Evolutionary conservation across 2,888 invertebrate genomes (phyloP).

Genomic region (Stenotaenia linearis): DNA sequence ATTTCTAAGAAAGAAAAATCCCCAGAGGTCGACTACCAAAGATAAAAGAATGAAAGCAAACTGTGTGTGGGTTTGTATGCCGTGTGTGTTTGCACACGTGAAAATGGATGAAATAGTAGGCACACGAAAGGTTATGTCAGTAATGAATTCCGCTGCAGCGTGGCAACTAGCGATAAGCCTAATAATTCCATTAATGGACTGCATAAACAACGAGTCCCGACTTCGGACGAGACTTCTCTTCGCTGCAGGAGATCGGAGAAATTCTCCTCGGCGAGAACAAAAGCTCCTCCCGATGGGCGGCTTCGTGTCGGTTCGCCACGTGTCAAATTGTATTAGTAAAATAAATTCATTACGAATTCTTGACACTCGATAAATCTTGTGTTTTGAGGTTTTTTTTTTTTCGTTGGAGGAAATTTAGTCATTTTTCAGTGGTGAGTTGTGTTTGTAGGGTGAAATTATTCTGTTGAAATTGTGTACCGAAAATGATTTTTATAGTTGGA

Average conservation of each 20-base stretch:
- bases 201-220: neutral
- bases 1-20: neutral
- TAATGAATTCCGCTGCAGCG: slow-evolving; percentile 12
- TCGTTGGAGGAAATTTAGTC: too few species aligned
- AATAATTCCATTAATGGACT: slow-evolving; percentile 19
- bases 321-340: neutral
- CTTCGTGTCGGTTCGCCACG: neutral
- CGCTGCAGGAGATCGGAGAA: neutral
- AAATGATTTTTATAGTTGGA: too few species aligned
- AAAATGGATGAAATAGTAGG: slow-evolving; percentile 13
- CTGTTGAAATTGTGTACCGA: too few species aligned
- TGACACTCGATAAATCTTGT: too few species aligned
- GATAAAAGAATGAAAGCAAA: neutral
- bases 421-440: too few species aligned
- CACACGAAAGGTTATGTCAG: slow-evolving; percentile 13
- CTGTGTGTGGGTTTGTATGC: neutral
- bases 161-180: slow-evolving; percentile 11
- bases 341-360: neutral
- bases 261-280: neutral
- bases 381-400: too few species aligned
- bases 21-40: neutral
- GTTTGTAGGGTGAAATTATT: too few species aligned
- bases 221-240: neutral
- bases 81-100: neutral
- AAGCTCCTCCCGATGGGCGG: neutral